phyloP scores from a whole-genome alignment of 2,888 invertebrate genomes.

The Harpalus rubripes region DNA sequence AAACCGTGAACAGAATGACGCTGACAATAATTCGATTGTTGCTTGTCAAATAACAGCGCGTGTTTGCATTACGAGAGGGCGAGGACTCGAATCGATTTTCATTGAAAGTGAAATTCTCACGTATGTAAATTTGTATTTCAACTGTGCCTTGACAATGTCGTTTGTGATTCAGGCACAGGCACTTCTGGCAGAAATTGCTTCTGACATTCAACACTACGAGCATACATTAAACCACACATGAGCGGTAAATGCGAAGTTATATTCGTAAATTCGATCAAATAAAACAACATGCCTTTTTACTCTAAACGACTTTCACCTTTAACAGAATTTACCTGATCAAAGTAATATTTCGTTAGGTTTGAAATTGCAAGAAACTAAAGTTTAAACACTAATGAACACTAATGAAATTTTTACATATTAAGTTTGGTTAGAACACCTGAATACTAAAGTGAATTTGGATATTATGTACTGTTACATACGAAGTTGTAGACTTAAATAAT shows the following conservation, averaged over 20 bases:
- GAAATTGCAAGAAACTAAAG: too few relatives aligned
- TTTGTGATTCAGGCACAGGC: conserved; percentile 16
- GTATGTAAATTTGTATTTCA: conserved; percentile 47
- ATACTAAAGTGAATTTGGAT: too few relatives aligned
- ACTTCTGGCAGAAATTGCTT: conserved; percentile 19
- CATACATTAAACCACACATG: conserved; percentile 23
- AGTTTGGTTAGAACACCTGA: too few relatives aligned
- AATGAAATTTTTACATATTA: too few relatives aligned
- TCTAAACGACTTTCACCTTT: too few relatives aligned
- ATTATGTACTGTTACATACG: too few relatives aligned
- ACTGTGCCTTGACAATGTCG: conserved; percentile 42
- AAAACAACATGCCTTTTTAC: too few relatives aligned
- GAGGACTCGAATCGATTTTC: conserved; percentile 48
- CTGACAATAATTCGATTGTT: conserved; percentile 47
- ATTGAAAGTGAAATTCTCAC: conserved; percentile 47
- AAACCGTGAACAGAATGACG: conserved; percentile 25
- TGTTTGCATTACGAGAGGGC: conserved; percentile 35
- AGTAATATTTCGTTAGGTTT: too few relatives aligned
- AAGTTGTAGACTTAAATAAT: too few relatives aligned
- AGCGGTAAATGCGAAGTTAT: not conserved
- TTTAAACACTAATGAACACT: too few relatives aligned
- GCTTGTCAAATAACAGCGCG: conserved; percentile 36
- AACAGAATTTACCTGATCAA: too few relatives aligned
- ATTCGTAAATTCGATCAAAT: too few relatives aligned
- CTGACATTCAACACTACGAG: conserved; percentile 35